phyloP scores from a whole-genome alignment of 2,113 vertebrate genomes.

The Xenopus borealis region DNA sequence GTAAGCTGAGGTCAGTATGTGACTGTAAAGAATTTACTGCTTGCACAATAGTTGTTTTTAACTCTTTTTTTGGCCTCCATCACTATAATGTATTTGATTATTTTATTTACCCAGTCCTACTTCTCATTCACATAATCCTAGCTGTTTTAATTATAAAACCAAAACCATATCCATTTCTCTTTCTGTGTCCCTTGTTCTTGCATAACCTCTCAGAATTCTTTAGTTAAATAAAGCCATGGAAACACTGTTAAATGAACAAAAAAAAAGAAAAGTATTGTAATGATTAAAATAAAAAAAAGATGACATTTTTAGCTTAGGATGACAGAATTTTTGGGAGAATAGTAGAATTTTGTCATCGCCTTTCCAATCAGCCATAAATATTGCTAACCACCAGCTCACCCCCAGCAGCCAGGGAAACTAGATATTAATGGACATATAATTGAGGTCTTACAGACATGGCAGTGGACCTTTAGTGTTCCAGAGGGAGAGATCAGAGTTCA shows the following conservation, averaged over 20 bases:
- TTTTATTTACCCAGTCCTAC: too few species aligned
- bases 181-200: too few species aligned
- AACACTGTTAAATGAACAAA: neutral
- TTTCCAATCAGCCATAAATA: conserved; percentile 27
- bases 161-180: too few species aligned
- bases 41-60: too few species aligned
- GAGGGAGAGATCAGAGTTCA: conserved; percentile 23
- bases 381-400: conserved; percentile 28
- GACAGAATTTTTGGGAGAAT: neutral
- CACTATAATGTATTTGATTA: too few species aligned
- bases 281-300: neutral
- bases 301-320: neutral
- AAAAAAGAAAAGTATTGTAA: neutral
- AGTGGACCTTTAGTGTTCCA: conserved; percentile 40
- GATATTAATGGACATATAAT: conserved; percentile 52
- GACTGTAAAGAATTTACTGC: too few species aligned
- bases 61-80: too few species aligned
- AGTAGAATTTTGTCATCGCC: conserved; percentile 2
- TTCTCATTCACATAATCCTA: too few species aligned
- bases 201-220: too few species aligned
- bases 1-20: too few species aligned
- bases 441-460: conserved; percentile 47
- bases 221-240: too few species aligned
- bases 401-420: conserved; percentile 21
- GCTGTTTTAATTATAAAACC: too few species aligned